Evolutionary conservation across 2,113 vertebrate species (phyloP).

Genomic region (Nerophis lumbriciformis): DNA sequence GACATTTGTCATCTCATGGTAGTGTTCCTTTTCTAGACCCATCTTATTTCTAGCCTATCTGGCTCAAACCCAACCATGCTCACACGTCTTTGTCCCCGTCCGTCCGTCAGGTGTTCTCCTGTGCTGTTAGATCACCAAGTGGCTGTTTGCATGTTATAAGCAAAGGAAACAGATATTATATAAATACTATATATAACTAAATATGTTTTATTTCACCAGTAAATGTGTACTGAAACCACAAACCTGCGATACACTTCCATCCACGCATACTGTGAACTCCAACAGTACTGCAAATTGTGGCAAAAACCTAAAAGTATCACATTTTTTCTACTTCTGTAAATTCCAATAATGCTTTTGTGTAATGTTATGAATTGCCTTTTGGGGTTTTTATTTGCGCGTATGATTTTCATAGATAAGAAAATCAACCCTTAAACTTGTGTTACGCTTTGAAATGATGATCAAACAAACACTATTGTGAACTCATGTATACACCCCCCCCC

Average conservation of each 20-base stretch:
- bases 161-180: slow-evolving; percentile 75
- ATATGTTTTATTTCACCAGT: slow-evolving; percentile 58
- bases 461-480: slow-evolving; percentile 65
- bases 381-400: slow-evolving; percentile 45
- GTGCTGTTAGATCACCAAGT: slow-evolving; percentile 78
- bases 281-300: slow-evolving; percentile 36
- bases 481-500: slow-evolving; percentile 44
- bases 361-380: slow-evolving; percentile 64
- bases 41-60: slow-evolving; percentile 35
- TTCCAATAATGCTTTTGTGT: slow-evolving; percentile 72
- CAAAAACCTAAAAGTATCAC: slow-evolving; percentile 53
- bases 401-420: slow-evolving; percentile 54
- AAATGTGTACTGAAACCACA: slow-evolving; percentile 57
- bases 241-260: slow-evolving; percentile 53
- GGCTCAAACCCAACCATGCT: slow-evolving; percentile 33
- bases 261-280: slow-evolving; percentile 29
- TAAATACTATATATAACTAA: slow-evolving; percentile 72
- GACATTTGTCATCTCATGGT: slow-evolving; percentile 37
- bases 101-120: slow-evolving; percentile 66
- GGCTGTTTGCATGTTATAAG: slow-evolving; percentile 80
- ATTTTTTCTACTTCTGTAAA: slow-evolving; percentile 56
- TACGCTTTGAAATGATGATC: slow-evolving; percentile 63
- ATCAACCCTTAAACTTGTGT: slow-evolving; percentile 56
- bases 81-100: slow-evolving; percentile 26
- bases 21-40: slow-evolving; percentile 40